phyloP scores from a whole-genome alignment of 1,140 invertebrate species.

The Glossosoma conforme region DNA sequence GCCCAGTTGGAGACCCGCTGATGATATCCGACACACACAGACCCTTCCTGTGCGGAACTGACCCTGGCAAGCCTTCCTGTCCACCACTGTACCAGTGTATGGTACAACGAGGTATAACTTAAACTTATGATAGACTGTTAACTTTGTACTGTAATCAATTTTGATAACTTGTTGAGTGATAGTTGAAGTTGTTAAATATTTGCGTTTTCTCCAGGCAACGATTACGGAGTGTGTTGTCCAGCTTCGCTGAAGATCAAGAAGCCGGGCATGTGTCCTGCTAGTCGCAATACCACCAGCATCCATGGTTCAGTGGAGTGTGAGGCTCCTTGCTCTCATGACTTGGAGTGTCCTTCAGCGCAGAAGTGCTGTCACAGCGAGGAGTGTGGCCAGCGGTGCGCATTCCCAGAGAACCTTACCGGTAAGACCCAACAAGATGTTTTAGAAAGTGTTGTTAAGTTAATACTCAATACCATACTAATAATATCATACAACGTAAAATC shows the following conservation, averaged over 20 bases:
- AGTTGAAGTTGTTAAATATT: background rate
- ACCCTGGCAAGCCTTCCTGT: constrained; percentile 73
- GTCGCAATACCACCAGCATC: constrained; percentile 33
- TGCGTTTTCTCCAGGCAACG: constrained; percentile 54
- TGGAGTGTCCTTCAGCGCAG: constrained; percentile 72
- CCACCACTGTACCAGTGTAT: constrained; percentile 75
- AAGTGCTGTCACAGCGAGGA: constrained; percentile 72
- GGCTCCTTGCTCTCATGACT: constrained; percentile 63
- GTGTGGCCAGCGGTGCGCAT: constrained; percentile 62
- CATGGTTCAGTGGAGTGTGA: constrained; percentile 58
- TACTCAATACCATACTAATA: too few species aligned
- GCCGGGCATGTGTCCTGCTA: constrained; percentile 66
- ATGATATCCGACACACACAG: constrained; percentile 69
- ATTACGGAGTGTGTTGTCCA: constrained; percentile 85
- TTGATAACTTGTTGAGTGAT: background rate
- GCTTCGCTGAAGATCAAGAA: constrained; percentile 67
- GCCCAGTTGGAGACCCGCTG: constrained; percentile 73
- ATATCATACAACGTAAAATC: too few species aligned
- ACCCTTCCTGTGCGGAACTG: constrained; percentile 77
- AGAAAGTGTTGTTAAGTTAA: background rate
- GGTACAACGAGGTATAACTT: constrained; percentile 58
- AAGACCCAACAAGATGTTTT: background rate
- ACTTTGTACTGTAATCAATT: background rate
- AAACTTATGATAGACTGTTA: background rate
- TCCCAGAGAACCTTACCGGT: constrained; percentile 65